Percentiles rank a stretch among this genome's conserved stretches.
Evolutionary conservation across 2,113 vertebrate genomes (phyloP).

Genomic region (Todiramphus saurophagus): DNA sequence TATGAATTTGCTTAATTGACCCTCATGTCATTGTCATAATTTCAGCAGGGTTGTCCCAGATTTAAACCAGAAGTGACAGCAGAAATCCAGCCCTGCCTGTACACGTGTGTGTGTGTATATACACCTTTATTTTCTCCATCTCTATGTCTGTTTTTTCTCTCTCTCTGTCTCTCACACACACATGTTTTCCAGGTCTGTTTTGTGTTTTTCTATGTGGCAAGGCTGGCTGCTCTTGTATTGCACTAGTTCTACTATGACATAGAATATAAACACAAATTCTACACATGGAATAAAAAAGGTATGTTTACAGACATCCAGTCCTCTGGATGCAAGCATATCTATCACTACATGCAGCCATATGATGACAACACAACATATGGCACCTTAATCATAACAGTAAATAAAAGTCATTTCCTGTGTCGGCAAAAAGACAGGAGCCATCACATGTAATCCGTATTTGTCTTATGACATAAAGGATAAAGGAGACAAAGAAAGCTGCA

Average conservation of each 20-base stretch:
- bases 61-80: neutral
- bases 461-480: neutral
- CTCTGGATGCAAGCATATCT: neutral
- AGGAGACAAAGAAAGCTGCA: neutral
- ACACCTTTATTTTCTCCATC: neutral
- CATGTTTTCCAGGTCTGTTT: neutral
- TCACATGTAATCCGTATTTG: neutral
- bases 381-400: conserved; percentile 3
- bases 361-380: conserved; percentile 26
- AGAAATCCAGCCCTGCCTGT: neutral
- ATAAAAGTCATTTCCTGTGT: neutral
- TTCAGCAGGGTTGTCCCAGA: neutral
- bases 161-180: neutral
- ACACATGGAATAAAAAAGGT: neutral
- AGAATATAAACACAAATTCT: too few relatives aligned
- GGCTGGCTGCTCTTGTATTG: neutral
- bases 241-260: neutral
- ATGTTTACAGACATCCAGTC: neutral
- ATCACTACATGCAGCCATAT: neutral
- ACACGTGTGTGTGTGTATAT: neutral
- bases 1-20: neutral
- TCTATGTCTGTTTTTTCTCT: neutral
- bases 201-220: neutral
- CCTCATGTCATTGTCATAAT: neutral
- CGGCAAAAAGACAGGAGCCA: neutral